Evolutionary conservation across 1,140 invertebrate species (phyloP), one percentile per base, ranked within the genome.

Genomic region (Caenorhabditis latens): DNA sequence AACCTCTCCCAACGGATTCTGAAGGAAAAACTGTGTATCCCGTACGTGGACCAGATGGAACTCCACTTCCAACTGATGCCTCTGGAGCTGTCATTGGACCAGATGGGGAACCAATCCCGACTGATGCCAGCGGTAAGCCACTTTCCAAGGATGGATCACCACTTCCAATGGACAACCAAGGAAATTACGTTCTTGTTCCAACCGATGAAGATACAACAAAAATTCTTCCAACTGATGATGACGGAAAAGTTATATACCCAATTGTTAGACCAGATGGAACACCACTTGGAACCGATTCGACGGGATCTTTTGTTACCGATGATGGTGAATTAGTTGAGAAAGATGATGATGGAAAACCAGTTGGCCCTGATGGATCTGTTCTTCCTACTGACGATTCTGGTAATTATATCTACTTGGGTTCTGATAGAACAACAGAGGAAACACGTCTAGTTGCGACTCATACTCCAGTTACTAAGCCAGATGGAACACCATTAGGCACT

Each of bases 111-210:
- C 87, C 75, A n/a, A 79, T 89, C 19, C 86, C 86, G 16, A 89
- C 83, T 75, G 88, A 88, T 58, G 50, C 21, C 32, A 50, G 43
- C 53, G 88, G 88, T 40, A 83, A 53, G 40, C 88, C 87, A 40
- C 50, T 89, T 21, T 55, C 63, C 46, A 9, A 40, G 6, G 79
- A 84, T 58, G 89, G 89, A n/a, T 43, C 48, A 8, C 42, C 86
- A 16, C 83, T 90, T 21, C 89, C 89, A 21, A 90, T 84, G 65
- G 89, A 90, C 79, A 58, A 13, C 32, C 2, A 7, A 1, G 87
- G 86, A 7, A 24, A 84, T 61, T 88, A 21, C 58, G 32, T 88
- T 24, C 16, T 71, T 90, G 42, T 87, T 87, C 40, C 65, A 46
- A 6, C 42, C 16, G 42, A 16, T 46, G 58, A 71, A 83, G 46